A percentile compares a stretch with the other conserved stretches of the same genome.
phyloP scores from a whole-genome alignment of 2,797 vertebrate genomes.

The Pangasius macronema region DNA sequence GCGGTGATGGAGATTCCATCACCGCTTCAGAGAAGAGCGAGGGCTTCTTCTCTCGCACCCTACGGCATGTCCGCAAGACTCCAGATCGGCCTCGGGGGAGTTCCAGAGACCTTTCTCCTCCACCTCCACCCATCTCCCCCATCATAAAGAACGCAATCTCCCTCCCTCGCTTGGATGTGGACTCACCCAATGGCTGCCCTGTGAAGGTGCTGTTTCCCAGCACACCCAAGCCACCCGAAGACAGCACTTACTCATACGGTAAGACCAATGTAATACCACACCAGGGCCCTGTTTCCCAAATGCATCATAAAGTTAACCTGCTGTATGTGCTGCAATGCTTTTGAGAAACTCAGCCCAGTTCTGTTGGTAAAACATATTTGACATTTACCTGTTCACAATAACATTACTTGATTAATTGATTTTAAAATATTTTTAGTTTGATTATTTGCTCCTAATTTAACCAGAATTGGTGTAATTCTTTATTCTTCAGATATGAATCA shows the following conservation, averaged over 20 bases:
- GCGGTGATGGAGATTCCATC: constrained; percentile 54
- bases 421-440: not conserved
- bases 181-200: constrained; percentile 70
- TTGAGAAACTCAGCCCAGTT: not conserved
- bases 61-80: constrained; percentile 83
- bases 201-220: constrained; percentile 82
- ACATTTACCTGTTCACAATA: not conserved
- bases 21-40: constrained; percentile 73
- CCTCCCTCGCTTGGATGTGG: constrained; percentile 86
- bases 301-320: not conserved
- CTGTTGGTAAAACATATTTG: not conserved
- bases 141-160: constrained; percentile 97
- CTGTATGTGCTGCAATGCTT: not conserved
- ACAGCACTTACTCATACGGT: constrained; percentile 82
- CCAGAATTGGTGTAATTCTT: not conserved
- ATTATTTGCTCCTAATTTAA: not conserved
- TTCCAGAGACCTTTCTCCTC: constrained; percentile 73
- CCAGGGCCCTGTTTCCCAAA: not conserved
- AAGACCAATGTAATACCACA: constrained; percentile 57
- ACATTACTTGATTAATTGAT: not conserved
- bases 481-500: not conserved
- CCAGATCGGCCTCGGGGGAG: constrained; percentile 68
- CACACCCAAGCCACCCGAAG: constrained; percentile 72
- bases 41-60: constrained; percentile 85
- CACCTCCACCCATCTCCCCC: constrained; percentile 84